Evolutionary conservation across 1,140 invertebrate genomes (phyloP), one percentile per base, ranked within the genome.

Genomic region (Linepithema humile): DNA sequence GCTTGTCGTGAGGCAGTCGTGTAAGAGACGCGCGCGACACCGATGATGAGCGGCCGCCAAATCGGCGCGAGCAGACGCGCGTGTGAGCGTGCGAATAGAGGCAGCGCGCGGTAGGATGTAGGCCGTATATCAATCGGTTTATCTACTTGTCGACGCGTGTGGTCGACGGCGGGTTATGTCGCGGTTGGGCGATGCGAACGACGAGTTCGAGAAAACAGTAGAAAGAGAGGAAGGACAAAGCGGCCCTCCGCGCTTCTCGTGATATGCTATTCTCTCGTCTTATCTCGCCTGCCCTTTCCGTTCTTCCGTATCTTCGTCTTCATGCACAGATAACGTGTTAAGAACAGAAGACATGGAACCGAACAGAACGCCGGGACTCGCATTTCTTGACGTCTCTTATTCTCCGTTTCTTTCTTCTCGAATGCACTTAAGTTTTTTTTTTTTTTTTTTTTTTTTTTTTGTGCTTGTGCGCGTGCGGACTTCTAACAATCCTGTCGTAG

Each of bases 111-210:
- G 82, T 88, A 91, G 90, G 89, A 91, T 89, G 89, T 91, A 91
- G 92, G 90, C 92, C 93, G 91, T 93, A 94, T 93, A 94, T 94
- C 93, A 94, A 94, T 94, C 93, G 93, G 91, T 94, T 94, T 94
- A 94, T 94, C 93, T 94, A 93, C 93, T 93, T 92, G 93, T 92
- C 93, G 91, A 94, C 93, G 93, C 93, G 93, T 94, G 93, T 94
- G 93, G 93, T 93, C 93, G 92, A 73, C 85, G 83, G 70, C 77
- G 77, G 75, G 86, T 88, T 85, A 85, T 88, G 87, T 88, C 87
- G 87, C 87, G 75, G 84, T 82, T 64, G 75, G 83, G 85, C 75
- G 62, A 84, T 29, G 82, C 73, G 53, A 45, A 65, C 77, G 77
- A 57, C 50, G 59, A 67, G 75, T 40, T 9, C 60, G 80, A 65